Percentiles rank a stretch among this genome's conserved stretches.
These are phyloP conservation scores for Platerodrilus igneus DNA, from an alignment of 2,888 invertebrate genomes.

Conservation along the genomic window DNA sequence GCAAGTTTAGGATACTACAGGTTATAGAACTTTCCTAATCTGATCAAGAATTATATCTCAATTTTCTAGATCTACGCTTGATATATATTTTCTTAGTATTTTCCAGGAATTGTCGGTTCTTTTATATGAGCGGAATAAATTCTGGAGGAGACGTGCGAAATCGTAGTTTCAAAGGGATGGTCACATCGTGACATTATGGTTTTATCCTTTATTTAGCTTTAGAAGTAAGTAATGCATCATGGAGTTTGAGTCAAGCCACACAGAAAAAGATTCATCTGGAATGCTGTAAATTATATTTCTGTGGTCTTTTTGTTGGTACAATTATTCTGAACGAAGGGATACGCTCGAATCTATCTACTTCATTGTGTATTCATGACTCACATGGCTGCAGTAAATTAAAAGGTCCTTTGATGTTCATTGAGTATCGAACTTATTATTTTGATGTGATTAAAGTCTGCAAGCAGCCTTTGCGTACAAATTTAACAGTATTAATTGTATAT, in stretches of 20 bases:
- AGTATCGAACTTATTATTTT: constrained; percentile 19
- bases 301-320: too few species aligned
- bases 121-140: constrained; percentile 38
- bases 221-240: too few species aligned
- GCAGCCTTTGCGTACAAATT: constrained; percentile 14
- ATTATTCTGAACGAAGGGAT: too few species aligned
- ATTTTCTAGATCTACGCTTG: constrained; percentile 32
- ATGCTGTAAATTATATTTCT: too few species aligned
- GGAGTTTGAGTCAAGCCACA: too few species aligned
- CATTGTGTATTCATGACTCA: constrained; percentile 18
- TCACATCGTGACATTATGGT: constrained; percentile 32
- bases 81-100: constrained; percentile 35
- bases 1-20: constrained; percentile 17
- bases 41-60: constrained; percentile 31
- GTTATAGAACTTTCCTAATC: constrained; percentile 7
- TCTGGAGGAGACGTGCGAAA: constrained; percentile 39
- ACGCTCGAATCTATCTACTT: constrained; percentile 14
- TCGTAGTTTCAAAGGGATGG: constrained; percentile 33
- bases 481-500: constrained; percentile 19
- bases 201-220: constrained; percentile 30
- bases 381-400: constrained; percentile 19
- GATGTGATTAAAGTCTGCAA: constrained; percentile 16
- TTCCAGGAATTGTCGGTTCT: constrained; percentile 37
- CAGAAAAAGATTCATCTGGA: too few species aligned
- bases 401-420: constrained; percentile 20